Percentiles rank a stretch among this genome's conserved stretches.
phyloP scores from a whole-genome alignment of 2,797 vertebrate genomes.

The Gallinago stenura region DNA sequence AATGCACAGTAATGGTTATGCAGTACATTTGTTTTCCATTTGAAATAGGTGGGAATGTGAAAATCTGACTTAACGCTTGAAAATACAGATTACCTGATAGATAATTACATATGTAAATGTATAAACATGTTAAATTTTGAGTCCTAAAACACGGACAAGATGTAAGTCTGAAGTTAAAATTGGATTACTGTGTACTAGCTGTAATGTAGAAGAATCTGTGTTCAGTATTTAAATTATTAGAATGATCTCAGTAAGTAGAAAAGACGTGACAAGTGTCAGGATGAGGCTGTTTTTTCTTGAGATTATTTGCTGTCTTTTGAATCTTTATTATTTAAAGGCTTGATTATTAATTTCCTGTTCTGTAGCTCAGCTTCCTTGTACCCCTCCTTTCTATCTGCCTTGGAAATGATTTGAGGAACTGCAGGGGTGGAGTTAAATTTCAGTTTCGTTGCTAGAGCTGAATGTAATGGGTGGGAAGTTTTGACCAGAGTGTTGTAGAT shows the following conservation, averaged over 20 bases:
- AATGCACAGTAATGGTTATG: not conserved
- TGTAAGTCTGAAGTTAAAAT: not conserved
- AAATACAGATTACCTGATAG: not conserved
- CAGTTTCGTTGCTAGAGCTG: not conserved
- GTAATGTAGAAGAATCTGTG: not conserved
- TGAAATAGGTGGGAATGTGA: not conserved
- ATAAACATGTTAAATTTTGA: not conserved
- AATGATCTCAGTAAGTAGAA: not conserved
- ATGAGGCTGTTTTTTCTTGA: not conserved
- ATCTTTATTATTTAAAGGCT: not conserved
- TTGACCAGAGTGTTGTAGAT: no score
- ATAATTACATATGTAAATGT: not conserved
- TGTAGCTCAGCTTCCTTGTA: not conserved
- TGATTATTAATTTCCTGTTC: not conserved
- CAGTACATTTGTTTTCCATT: not conserved
- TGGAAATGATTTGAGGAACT: not conserved
- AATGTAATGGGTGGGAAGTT: not conserved
- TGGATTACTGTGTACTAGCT: not conserved
- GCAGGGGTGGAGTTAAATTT: not conserved
- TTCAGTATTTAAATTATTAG: slow-evolving; percentile 4
- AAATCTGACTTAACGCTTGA: not conserved
- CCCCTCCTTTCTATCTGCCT: not conserved
- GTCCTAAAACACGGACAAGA: not conserved
- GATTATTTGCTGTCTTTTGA: not conserved
- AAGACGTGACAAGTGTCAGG: not conserved